Evolutionary conservation across 2,888 invertebrate species (phyloP).

Genomic region (Pseudococcus longispinus): DNA sequence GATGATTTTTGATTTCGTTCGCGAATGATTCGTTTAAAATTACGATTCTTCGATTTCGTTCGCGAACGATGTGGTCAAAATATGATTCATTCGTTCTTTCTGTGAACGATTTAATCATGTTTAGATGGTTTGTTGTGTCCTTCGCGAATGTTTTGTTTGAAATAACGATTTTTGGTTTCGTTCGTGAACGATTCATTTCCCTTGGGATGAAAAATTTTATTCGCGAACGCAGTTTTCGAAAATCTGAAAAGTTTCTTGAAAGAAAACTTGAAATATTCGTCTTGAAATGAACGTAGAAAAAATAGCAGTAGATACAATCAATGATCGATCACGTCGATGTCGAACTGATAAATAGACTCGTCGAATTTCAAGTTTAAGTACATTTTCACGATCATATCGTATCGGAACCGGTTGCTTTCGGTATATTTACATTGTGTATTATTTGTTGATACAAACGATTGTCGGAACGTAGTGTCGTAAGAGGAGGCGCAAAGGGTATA

Average conservation of each 20-base stretch:
- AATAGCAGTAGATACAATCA: too few relatives aligned
- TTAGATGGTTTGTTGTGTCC: neutral
- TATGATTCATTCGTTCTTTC: neutral
- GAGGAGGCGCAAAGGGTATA: neutral
- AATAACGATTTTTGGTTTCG: neutral
- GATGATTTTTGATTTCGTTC: too few relatives aligned
- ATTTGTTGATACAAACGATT: neutral
- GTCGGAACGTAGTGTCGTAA: neutral
- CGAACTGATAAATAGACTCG: neutral
- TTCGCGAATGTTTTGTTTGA: neutral
- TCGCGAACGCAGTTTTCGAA: too few relatives aligned
- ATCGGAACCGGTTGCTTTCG: neutral
- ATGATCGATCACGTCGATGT: too few relatives aligned
- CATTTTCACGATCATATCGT: neutral
- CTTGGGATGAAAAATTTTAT: too few relatives aligned
- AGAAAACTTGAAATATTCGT: too few relatives aligned
- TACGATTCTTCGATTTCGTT: neutral
- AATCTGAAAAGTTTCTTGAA: too few relatives aligned
- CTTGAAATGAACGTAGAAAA: too few relatives aligned
- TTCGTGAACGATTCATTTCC: neutral
- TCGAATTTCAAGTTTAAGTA: neutral
- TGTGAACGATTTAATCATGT: neutral
- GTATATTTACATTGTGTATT: neutral
- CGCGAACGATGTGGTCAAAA: neutral
- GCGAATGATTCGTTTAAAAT: neutral